phyloP scores from a whole-genome alignment of 2,888 invertebrate species.

The Tenthredo notha region DNA sequence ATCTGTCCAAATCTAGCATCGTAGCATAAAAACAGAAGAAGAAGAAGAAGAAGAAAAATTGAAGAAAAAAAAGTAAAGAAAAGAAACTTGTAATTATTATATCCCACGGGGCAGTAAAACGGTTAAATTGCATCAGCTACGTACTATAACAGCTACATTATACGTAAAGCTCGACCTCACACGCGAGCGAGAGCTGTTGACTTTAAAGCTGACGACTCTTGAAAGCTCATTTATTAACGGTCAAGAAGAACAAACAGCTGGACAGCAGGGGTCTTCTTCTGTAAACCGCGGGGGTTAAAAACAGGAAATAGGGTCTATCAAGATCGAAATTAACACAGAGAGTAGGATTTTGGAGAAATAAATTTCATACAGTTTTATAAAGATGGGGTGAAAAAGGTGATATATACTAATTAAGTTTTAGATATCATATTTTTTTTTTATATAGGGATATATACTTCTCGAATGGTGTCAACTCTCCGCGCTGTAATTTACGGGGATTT shows the following conservation, averaged over 20 bases:
- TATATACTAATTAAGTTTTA: no score
- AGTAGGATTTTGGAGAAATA: no score
- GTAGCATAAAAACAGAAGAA: neutral
- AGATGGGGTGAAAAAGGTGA: no score
- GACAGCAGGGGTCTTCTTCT: neutral
- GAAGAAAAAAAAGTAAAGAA: neutral
- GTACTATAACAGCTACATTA: neutral
- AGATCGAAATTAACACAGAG: no score
- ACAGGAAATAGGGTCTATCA: no score
- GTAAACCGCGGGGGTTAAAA: no score
- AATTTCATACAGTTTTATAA: no score
- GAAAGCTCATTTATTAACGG: constrained; percentile 2
- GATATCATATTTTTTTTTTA: no score
- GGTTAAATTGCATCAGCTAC: neutral
- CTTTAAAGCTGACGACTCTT: constrained; percentile 3
- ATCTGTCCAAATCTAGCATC: constrained; percentile 5
- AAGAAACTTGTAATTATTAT: constrained; percentile 5
- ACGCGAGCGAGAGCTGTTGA: neutral
- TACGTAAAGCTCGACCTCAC: neutral
- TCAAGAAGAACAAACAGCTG: neutral
- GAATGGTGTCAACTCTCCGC: no score
- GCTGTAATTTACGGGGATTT: no score
- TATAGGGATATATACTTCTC: no score
- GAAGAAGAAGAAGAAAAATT: neutral
- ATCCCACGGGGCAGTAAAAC: neutral